These are phyloP conservation scores for Buathra laborator DNA, from an alignment of 2,888 invertebrate genomes.

Conservation along the genomic window DNA sequence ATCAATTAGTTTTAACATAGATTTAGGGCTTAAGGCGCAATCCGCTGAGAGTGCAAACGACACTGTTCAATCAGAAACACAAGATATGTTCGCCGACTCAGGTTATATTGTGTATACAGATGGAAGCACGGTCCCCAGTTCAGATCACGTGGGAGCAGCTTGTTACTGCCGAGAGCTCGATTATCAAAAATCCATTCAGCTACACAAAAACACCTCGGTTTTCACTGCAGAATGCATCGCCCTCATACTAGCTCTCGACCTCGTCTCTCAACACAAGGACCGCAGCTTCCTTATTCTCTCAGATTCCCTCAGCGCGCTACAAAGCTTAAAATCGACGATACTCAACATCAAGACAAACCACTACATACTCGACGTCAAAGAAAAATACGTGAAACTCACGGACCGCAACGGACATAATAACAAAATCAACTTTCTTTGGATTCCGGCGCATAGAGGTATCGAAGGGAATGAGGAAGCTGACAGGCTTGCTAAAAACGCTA, in stretches of 20 bases:
- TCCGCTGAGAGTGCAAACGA: background rate
- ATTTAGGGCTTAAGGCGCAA: background rate
- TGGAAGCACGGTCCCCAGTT: slow-evolving; percentile 26
- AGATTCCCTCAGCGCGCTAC: slow-evolving; percentile 55
- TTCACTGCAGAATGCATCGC: slow-evolving; percentile 53
- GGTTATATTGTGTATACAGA: slow-evolving; percentile 20
- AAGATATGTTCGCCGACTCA: background rate
- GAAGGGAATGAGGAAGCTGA: slow-evolving; percentile 57
- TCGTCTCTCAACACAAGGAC: slow-evolving; percentile 12
- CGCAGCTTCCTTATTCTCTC: slow-evolving; percentile 42
- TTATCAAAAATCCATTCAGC: slow-evolving; percentile 17
- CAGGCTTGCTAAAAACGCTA: slow-evolving; percentile 41
- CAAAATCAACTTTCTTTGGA: slow-evolving; percentile 44
- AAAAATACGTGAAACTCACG: slow-evolving; percentile 22
- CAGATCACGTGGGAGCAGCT: slow-evolving; percentile 25
- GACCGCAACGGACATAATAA: background rate
- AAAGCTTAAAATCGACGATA: slow-evolving; percentile 18
- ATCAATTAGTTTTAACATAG: background rate
- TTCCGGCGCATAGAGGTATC: slow-evolving; percentile 51
- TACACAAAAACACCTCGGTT: slow-evolving; percentile 34
- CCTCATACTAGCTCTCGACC: slow-evolving; percentile 46
- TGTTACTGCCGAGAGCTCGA: slow-evolving; percentile 16
- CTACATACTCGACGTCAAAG: slow-evolving; percentile 45
- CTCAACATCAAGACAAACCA: slow-evolving; percentile 34
- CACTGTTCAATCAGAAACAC: background rate